Conservation (phyloP, 2,113 vertebrate genomes). For the Centropus unirufus region DNA sequence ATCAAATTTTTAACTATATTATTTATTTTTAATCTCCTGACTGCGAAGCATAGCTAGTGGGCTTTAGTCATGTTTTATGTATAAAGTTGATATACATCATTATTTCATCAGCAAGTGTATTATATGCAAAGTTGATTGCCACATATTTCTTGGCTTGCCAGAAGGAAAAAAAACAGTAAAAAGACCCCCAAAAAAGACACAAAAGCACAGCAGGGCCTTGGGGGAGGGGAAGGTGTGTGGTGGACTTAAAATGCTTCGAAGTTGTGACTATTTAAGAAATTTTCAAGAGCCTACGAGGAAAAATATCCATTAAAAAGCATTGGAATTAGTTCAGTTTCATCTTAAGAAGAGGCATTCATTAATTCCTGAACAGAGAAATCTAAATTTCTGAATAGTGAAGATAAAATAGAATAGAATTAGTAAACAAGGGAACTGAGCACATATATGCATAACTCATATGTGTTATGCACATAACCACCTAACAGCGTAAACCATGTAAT, state of each 20-base stretch:
- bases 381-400: neutral
- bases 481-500: neutral
- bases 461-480: neutral
- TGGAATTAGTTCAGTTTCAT: neutral
- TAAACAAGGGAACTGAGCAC: neutral
- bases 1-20: conserved; percentile 36
- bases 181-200: neutral
- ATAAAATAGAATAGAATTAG: neutral
- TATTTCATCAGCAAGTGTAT: conserved; percentile 30
- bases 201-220: neutral
- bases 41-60: conserved; percentile 42
- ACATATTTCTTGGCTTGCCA: conserved; percentile 19
- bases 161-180: neutral
- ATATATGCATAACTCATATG: no score
- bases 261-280: neutral
- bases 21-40: conserved; percentile 56
- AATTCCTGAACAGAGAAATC: neutral
- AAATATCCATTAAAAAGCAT: neutral
- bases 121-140: conserved; percentile 50
- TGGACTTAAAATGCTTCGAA: neutral
- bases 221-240: no score
- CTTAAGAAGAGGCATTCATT: neutral
- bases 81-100: conserved; percentile 60
- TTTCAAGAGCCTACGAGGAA: neutral
- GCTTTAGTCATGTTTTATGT: conserved; percentile 62